These are phyloP conservation scores for Apodemia duryi DNA, from an alignment of 2,888 invertebrate species.

Conservation along the genomic window DNA sequence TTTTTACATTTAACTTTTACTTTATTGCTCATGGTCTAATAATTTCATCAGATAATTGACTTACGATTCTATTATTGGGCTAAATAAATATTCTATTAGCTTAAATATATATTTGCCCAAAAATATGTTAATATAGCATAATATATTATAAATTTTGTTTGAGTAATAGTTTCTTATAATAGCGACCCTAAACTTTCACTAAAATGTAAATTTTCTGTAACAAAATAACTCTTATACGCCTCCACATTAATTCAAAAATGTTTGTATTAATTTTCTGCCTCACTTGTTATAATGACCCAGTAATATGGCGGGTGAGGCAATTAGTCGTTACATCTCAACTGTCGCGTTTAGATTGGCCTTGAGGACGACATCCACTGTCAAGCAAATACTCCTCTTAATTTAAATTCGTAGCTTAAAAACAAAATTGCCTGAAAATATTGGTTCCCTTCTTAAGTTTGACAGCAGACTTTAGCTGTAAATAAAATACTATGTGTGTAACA, in stretches of 20 bases:
- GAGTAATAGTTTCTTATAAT: background rate
- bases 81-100: too few relatives aligned
- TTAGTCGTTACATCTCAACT: background rate
- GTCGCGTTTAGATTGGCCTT: background rate
- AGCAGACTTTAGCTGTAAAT: too few relatives aligned
- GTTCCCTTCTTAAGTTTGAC: too few relatives aligned
- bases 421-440: background rate
- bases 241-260: background rate
- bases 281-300: background rate
- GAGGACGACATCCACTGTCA: background rate
- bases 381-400: background rate
- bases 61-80: too few relatives aligned
- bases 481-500: too few relatives aligned
- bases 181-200: background rate
- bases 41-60: too few relatives aligned
- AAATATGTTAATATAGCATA: background rate
- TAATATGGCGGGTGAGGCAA: background rate
- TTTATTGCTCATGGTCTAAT: too few relatives aligned
- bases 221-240: background rate
- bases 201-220: background rate
- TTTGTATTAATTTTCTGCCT: conserved; percentile 7
- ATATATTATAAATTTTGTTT: background rate
- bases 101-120: background rate
- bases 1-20: too few relatives aligned
- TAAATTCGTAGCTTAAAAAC: background rate